A percentile compares a stretch with the other conserved stretches of the same genome.
These are phyloP conservation scores for Ophiothrix spiculata DNA, from an alignment of 35 echinoderm and acorn worm species.

Conservation along the genomic window DNA sequence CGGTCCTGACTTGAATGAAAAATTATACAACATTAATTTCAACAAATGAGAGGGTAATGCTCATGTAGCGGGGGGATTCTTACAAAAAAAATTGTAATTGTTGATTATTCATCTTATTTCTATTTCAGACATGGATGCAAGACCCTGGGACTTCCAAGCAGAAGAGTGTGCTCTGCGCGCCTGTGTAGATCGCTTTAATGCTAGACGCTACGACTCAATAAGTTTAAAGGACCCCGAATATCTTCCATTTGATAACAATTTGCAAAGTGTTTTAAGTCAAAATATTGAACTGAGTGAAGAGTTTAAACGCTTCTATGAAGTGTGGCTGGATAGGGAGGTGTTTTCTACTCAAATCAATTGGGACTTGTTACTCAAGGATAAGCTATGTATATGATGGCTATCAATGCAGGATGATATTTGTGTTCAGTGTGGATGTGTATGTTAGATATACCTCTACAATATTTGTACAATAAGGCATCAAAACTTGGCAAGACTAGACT, in stretches of 20 bases:
- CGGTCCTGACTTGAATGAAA: too few relatives aligned
- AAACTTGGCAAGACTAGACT: too few relatives aligned
- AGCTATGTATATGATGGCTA: slow-evolving; percentile 61
- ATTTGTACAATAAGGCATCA: too few relatives aligned
- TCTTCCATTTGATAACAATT: slow-evolving; percentile 86
- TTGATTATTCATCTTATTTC: slow-evolving; percentile 10
- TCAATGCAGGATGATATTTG: too few relatives aligned
- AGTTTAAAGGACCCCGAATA: slow-evolving; percentile 63
- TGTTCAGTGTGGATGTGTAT: too few relatives aligned
- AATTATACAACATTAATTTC: too few relatives aligned
- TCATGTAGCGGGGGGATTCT: too few relatives aligned
- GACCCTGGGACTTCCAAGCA: slow-evolving; percentile 98
- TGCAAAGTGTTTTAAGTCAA: slow-evolving; percentile 92
- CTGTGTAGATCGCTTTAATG: slow-evolving; percentile 94
- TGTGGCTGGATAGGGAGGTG: slow-evolving; percentile 96
- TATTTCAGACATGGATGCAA: slow-evolving; percentile 93
- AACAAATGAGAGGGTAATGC: too few relatives aligned
- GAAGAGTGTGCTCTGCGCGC: slow-evolving; percentile 96
- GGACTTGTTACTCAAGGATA: slow-evolving; percentile 90
- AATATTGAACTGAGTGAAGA: slow-evolving; percentile 90
- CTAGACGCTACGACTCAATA: slow-evolving; percentile 76
- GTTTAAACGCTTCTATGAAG: slow-evolving; percentile 92
- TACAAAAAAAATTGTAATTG: too few relatives aligned
- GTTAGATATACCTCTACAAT: too few relatives aligned
- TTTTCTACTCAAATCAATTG: slow-evolving; percentile 97